phyloP scores from a whole-genome alignment of 64 coral and sea anemone genomes.

The Pocillopora damicornis region DNA sequence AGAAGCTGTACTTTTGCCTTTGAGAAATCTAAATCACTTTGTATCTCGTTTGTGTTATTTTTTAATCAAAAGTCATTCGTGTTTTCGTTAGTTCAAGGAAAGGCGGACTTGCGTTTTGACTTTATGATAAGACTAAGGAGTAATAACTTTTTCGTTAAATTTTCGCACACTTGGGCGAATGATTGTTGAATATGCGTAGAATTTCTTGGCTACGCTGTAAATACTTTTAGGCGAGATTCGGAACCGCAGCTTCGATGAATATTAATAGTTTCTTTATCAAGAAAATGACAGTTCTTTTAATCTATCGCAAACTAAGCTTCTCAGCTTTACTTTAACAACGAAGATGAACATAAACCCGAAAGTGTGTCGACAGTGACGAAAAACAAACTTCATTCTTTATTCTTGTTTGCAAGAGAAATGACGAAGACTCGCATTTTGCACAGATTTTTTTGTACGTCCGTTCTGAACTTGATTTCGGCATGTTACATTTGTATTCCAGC shows the following conservation, averaged over 20 bases:
- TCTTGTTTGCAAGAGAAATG: background rate
- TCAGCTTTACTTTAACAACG: constrained; percentile 19
- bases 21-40: constrained; percentile 26
- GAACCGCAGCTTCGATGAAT: constrained; percentile 48
- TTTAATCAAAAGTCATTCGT: constrained; percentile 53
- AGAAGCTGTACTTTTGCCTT: constrained; percentile 45
- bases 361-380: background rate
- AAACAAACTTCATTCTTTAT: background rate
- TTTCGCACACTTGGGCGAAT: constrained; percentile 27
- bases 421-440: background rate
- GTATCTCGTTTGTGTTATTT: constrained; percentile 25
- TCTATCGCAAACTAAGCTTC: constrained; percentile 39
- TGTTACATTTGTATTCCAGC: constrained; percentile 24
- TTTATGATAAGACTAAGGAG: constrained; percentile 9
- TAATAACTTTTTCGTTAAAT: constrained; percentile 22
- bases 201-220: constrained; percentile 40
- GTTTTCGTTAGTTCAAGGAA: constrained; percentile 24
- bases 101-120: background rate
- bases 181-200: constrained; percentile 32
- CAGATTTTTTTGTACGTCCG: background rate
- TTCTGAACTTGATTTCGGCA: constrained; percentile 29
- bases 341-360: background rate
- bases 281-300: constrained; percentile 44
- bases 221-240: constrained; percentile 43
- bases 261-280: constrained; percentile 47